These are phyloP conservation scores for Notodonta ziczac DNA, from an alignment of 2,888 invertebrate genomes.

Conservation along the genomic window DNA sequence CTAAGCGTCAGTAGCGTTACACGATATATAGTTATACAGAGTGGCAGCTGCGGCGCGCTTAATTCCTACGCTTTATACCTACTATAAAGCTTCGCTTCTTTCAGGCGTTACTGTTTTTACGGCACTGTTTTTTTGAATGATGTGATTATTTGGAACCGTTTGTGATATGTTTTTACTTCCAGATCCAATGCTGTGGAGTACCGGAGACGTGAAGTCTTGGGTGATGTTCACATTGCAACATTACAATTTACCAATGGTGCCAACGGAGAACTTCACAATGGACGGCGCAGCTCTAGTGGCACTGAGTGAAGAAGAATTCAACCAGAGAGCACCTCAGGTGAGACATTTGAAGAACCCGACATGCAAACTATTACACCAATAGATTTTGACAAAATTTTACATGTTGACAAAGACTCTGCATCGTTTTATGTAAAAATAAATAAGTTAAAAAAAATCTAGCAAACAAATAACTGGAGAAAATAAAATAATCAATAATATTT, in stretches of 20 bases:
- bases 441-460: background rate
- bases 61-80: too few species aligned
- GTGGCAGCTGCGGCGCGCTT: too few species aligned
- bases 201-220: conserved; percentile 94
- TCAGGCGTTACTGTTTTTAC: too few species aligned
- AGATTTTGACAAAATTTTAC: too few species aligned
- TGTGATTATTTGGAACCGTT: conserved; percentile 5
- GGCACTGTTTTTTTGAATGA: too few species aligned
- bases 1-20: too few species aligned
- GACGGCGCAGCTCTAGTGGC: conserved; percentile 90
- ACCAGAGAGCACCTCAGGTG: conserved; percentile 92
- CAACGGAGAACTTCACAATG: conserved; percentile 91
- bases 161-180: conserved; percentile 47
- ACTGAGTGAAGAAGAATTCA: conserved; percentile 94
- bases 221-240: conserved; percentile 94
- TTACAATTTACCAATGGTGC: conserved; percentile 89
- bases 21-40: too few species aligned
- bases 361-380: too few species aligned
- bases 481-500: conserved; percentile 6
- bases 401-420: too few species aligned
- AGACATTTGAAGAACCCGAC: conserved; percentile 32
- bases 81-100: too few species aligned
- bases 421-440: too few species aligned
- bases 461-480: background rate
- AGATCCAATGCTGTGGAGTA: conserved; percentile 96